phyloP scores from a whole-genome alignment of 1,140 invertebrate genomes.

The Papilio xuthus region DNA sequence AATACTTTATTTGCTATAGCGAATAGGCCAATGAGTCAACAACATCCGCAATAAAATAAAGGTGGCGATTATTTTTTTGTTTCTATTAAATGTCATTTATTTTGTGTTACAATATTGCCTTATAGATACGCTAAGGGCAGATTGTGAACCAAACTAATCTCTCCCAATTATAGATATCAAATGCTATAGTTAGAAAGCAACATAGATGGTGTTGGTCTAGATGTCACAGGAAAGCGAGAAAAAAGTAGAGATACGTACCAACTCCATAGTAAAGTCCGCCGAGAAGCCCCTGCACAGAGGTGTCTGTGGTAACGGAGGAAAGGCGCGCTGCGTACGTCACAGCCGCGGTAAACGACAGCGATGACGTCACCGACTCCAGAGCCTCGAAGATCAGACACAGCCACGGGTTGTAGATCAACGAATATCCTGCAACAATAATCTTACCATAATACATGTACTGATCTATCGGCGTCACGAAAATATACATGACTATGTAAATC shows the following conservation, averaged over 20 bases:
- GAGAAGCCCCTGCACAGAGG: slow-evolving; percentile 90
- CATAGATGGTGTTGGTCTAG: too few relatives aligned
- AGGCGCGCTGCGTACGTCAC: slow-evolving; percentile 91
- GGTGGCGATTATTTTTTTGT: background rate
- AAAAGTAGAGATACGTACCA: slow-evolving; percentile 78
- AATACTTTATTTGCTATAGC: background rate
- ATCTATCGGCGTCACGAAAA: background rate
- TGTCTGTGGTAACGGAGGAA: slow-evolving; percentile 90
- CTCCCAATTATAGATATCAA: too few relatives aligned
- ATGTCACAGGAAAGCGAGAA: too few relatives aligned
- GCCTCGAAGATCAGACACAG: slow-evolving; percentile 91
- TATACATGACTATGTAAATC: too few relatives aligned
- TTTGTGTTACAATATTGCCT: too few relatives aligned
- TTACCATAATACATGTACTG: background rate
- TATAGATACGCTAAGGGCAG: too few relatives aligned
- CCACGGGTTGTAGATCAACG: slow-evolving; percentile 91
- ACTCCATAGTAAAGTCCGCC: slow-evolving; percentile 92
- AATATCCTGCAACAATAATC: slow-evolving; percentile 85
- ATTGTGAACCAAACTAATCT: too few relatives aligned
- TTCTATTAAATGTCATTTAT: too few relatives aligned
- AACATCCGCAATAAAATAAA: background rate
- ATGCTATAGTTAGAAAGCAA: too few relatives aligned
- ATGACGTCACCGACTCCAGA: slow-evolving; percentile 92
- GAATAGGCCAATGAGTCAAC: background rate
- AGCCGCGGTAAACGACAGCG: slow-evolving; percentile 90